Percentiles rank a stretch among this genome's conserved stretches.
phyloP scores from a whole-genome alignment of 2,113 vertebrate species.

The Callorhinus ursinus region DNA sequence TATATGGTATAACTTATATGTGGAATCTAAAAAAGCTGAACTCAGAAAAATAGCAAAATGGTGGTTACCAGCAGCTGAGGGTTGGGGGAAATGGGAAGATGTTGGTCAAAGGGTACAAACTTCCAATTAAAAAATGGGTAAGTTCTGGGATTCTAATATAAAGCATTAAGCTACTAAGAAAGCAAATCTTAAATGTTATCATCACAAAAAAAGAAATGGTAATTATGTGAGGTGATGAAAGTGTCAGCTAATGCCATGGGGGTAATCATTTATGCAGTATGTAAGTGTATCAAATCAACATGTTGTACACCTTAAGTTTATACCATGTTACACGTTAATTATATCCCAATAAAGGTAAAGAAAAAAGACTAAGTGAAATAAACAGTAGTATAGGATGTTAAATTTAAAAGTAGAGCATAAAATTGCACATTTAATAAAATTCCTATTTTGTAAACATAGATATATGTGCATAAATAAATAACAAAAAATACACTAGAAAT shows the following conservation, averaged over 20 bases:
- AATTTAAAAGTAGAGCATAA: background rate
- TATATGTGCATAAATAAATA: background rate
- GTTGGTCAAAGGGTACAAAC: background rate
- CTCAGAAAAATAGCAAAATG: background rate
- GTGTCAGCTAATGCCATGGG: background rate
- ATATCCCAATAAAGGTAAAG: background rate
- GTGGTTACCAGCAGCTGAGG: background rate
- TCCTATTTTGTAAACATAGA: background rate
- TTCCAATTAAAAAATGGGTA: background rate
- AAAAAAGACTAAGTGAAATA: background rate
- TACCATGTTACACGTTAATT: background rate
- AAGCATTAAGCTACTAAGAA: background rate
- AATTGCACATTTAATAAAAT: background rate
- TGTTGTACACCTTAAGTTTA: background rate
- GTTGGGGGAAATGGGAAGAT: background rate
- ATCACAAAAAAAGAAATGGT: background rate
- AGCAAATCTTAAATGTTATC: background rate
- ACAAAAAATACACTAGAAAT: background rate
- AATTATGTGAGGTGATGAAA: background rate
- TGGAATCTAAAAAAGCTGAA: background rate
- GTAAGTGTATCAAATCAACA: background rate
- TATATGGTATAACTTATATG: background rate
- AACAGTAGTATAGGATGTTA: background rate
- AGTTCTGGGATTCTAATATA: background rate
- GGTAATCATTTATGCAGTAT: background rate